A percentile compares a stretch with the other conserved stretches of the same genome.
Evolutionary conservation across 2,113 vertebrate species (phyloP).

Genomic region (Varanus komodoensis): DNA sequence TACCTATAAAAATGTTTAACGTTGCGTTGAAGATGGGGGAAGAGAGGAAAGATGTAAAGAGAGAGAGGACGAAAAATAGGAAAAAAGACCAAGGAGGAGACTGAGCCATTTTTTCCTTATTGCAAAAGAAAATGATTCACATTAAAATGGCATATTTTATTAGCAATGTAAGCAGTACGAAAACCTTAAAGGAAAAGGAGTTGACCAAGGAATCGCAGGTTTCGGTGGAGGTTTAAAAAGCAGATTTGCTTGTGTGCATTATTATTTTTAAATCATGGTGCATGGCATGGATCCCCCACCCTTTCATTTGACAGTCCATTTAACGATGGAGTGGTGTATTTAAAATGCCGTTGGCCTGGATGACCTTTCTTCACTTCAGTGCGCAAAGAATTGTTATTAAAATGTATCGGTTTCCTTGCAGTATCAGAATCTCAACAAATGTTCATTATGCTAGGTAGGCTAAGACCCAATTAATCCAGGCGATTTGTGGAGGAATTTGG

Average conservation of each 20-base stretch:
- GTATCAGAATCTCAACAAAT: slow-evolving; percentile 86
- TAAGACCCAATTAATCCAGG: slow-evolving; percentile 86
- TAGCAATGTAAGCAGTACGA: slow-evolving; percentile 22
- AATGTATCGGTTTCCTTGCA: slow-evolving; percentile 91
- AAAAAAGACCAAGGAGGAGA: not conserved
- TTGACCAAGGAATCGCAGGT: slow-evolving; percentile 4
- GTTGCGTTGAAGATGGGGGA: slow-evolving; percentile 40
- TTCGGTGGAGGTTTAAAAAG: not conserved
- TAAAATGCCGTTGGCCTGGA: slow-evolving; percentile 91
- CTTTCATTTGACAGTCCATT: slow-evolving; percentile 73
- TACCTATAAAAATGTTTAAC: slow-evolving; percentile 84
- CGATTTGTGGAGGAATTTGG: slow-evolving; percentile 83
- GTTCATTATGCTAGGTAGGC: slow-evolving; percentile 88
- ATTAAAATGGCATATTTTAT: slow-evolving; percentile 9
- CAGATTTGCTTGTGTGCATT: not conserved
- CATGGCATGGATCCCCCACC: not conserved
- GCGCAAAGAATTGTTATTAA: slow-evolving; percentile 92
- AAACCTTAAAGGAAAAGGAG: not conserved
- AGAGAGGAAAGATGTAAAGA: not conserved
- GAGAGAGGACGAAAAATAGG: not conserved
- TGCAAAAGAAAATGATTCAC: slow-evolving; percentile 44
- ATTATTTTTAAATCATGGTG: not conserved
- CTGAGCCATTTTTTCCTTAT: slow-evolving; percentile 12
- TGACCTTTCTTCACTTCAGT: slow-evolving; percentile 93
- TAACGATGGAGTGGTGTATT: slow-evolving; percentile 83